Percentiles rank a stretch among this genome's conserved stretches.
phyloP scores from a whole-genome alignment of 2,113 vertebrate species.

The Eulemur macaco region DNA sequence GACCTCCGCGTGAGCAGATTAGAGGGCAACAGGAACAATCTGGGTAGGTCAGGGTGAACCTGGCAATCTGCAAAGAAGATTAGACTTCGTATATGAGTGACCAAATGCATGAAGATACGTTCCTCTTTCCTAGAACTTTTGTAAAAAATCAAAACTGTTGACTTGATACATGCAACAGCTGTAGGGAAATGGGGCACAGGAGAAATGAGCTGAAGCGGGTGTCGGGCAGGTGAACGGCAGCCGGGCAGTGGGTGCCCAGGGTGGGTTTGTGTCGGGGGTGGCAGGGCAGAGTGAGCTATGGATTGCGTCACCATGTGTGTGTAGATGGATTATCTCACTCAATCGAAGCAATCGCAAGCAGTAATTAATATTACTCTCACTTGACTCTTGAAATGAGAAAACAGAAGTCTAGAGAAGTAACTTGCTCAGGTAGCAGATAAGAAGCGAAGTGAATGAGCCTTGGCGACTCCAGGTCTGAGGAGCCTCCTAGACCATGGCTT shows the following conservation, averaged over 20 bases:
- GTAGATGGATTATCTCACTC: rapidly evolving
- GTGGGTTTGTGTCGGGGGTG: rapidly evolving
- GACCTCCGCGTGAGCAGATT: no score
- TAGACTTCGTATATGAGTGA: no score
- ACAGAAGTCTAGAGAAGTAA: not conserved
- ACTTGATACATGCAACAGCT: not conserved
- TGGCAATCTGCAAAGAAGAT: not conserved
- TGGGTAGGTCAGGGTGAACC: not conserved
- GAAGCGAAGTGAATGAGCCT: not conserved
- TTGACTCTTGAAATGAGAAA: not conserved
- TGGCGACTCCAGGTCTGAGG: not conserved
- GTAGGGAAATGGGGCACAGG: not conserved
- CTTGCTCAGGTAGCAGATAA: not conserved
- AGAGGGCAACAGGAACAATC: not conserved
- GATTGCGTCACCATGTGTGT: rapidly evolving
- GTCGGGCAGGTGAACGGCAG: rapidly evolving
- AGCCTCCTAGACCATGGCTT: not conserved
- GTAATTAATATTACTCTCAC: not conserved
- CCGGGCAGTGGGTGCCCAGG: rapidly evolving
- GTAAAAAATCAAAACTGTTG: no score
- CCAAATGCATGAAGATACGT: no score
- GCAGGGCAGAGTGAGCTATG: rapidly evolving
- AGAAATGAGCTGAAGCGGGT: rapidly evolving
- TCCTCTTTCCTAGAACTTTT: no score
- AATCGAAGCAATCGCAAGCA: not conserved